A percentile compares a stretch with the other conserved stretches of the same genome.
Evolutionary conservation across 2,888 invertebrate species (phyloP).

Genomic region (Disparrhopalites patrizii): DNA sequence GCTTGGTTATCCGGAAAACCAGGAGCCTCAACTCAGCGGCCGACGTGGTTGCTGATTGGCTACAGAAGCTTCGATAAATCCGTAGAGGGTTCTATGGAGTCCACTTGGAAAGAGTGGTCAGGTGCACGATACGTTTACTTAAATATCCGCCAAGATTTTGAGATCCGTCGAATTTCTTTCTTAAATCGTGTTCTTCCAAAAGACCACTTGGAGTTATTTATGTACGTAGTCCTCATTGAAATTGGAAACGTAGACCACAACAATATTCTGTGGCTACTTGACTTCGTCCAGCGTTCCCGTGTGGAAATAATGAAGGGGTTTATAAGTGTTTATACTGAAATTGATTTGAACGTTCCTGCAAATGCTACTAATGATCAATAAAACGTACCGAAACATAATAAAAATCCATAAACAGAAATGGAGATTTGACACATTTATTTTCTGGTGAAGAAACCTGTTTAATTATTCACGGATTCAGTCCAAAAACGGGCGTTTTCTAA

Average conservation of each 20-base stretch:
- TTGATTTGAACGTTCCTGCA: constrained; percentile 24
- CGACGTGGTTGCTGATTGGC: constrained; percentile 50
- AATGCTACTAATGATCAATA: too few species aligned
- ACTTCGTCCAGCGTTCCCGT: constrained; percentile 53
- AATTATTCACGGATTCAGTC: too few species aligned
- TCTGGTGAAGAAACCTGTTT: too few species aligned
- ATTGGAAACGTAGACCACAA: constrained; percentile 50
- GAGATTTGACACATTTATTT: too few species aligned
- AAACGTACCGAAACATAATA: too few species aligned
- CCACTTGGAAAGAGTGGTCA: constrained; percentile 55
- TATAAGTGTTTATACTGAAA: constrained; percentile 51
- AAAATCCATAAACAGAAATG: too few species aligned
- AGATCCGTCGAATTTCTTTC: constrained; percentile 52
- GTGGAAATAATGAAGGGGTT: constrained; percentile 53
- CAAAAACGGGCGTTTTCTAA: too few species aligned
- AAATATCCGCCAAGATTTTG: constrained; percentile 53
- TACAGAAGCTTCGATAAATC: constrained; percentile 52
- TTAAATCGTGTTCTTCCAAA: constrained; percentile 51
- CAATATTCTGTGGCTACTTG: constrained; percentile 51
- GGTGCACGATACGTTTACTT: constrained; percentile 53
- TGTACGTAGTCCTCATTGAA: constrained; percentile 53
- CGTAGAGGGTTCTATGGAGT: constrained; percentile 49
- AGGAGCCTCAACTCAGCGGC: constrained; percentile 17
- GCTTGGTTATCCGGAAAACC: constrained; percentile 43
- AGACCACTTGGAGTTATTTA: constrained; percentile 52